Percentiles rank a stretch among this genome's conserved stretches.
These are phyloP conservation scores for Cariama cristata DNA, from an alignment of 2,113 vertebrate genomes.

Conservation along the genomic window DNA sequence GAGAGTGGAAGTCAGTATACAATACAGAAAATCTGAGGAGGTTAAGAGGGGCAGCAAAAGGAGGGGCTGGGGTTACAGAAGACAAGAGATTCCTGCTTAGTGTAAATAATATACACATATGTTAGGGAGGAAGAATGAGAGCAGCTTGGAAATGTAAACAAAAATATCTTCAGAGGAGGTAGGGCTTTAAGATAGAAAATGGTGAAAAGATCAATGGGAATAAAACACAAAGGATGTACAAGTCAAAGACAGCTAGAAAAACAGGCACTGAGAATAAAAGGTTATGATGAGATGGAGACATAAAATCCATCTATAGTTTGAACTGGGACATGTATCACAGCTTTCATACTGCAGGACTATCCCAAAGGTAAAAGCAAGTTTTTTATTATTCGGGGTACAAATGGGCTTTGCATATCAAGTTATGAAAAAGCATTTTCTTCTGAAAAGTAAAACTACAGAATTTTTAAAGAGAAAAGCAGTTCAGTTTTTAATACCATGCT, in stretches of 20 bases:
- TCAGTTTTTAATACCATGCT: background rate
- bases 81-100: conserved; percentile 26
- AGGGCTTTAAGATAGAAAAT: background rate
- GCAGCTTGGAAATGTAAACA: conserved; percentile 47
- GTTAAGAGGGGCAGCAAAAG: conserved; percentile 60
- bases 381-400: background rate
- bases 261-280: background rate
- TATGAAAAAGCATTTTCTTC: background rate
- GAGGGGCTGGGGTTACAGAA: conserved; percentile 1
- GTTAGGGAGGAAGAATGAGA: conserved; percentile 16
- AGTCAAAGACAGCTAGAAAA: conserved; percentile 9
- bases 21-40: conserved; percentile 48
- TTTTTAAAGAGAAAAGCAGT: background rate
- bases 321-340: background rate
- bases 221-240: background rate
- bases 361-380: background rate
- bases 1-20: conserved; percentile 63
- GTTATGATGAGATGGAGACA: rapidly evolving
- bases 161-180: conserved; percentile 1
- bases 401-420: background rate
- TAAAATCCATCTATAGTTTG: background rate
- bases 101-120: background rate
- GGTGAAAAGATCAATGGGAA: conserved; percentile 6
- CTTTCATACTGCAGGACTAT: background rate
- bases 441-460: background rate